Evolutionary conservation across 2,888 invertebrate genomes (phyloP).

Genomic region (Cryptocheilus praepositus): DNA sequence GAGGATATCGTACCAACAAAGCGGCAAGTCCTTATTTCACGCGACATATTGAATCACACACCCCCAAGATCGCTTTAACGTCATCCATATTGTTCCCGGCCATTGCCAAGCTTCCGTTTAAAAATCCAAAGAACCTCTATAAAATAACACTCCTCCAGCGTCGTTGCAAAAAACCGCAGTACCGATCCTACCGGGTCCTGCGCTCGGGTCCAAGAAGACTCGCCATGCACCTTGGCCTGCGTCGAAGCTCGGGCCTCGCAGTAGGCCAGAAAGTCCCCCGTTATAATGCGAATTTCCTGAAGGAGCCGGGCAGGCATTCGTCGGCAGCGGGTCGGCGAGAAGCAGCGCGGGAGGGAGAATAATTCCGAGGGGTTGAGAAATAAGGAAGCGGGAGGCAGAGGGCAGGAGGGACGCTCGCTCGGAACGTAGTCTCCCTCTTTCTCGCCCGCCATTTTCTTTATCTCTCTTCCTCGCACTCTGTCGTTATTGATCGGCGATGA

Average conservation of each 20-base stretch:
- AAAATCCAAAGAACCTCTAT: no score
- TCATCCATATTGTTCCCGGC: no score
- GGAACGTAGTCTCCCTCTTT: slow-evolving; percentile 30
- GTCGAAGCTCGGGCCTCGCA: slow-evolving; percentile 39
- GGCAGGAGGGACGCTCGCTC: slow-evolving; percentile 47
- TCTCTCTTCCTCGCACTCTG: slow-evolving; percentile 45
- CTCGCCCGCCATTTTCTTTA: slow-evolving; percentile 31
- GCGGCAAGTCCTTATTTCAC: no score
- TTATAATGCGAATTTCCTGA: slow-evolving; percentile 31
- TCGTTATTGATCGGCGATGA: slow-evolving; percentile 71
- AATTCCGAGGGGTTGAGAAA: slow-evolving; percentile 17
- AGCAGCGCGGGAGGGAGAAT: slow-evolving; percentile 3
- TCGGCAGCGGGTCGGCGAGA: neutral
- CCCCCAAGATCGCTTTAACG: no score
- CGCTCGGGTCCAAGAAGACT: neutral
- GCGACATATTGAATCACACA: no score
- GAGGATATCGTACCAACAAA: no score
- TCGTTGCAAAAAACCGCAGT: no score
- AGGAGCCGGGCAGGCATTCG: slow-evolving; percentile 18
- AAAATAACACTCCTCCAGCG: no score
- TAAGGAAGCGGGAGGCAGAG: slow-evolving; percentile 20
- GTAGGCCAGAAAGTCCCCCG: slow-evolving; percentile 44
- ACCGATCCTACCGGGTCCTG: no score
- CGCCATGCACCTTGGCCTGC: neutral
- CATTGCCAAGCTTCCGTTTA: no score